Evolutionary conservation across 2,888 invertebrate species (phyloP), one percentile per base, ranked within the genome.

Genomic region (Laothoe populi): DNA sequence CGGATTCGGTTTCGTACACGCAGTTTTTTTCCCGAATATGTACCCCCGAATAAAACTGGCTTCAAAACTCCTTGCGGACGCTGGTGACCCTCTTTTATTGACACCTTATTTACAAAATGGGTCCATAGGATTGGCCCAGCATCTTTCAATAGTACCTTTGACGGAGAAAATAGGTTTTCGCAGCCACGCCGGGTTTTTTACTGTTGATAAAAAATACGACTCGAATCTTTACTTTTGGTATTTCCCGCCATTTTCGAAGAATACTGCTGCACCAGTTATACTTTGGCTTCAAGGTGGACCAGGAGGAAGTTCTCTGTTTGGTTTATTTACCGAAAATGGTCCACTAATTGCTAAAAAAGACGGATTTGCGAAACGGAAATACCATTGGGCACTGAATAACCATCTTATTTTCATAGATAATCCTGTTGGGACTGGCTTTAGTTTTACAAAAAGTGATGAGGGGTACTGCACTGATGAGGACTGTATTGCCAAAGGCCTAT

Each of bases 191-290:
- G 95, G 95, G 2, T 95, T 94, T 72, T 87, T 95, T 59, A 95
- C 95, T 0, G 94, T 95, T 13, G 92, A 95, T 73, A 87, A 93
- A 65, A 83, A 81, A 3, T 92, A 84, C 69, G 85, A 94, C 63
- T 94, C 94, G 2, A 94, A 95, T 79, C 82, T 94, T 65, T 95
- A 94, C 79, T 95, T 95, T 82, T 95, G 95, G 95, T 95, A 94
- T 73, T 95, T 95, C 72, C 94, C 94, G 16, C 87, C 95, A 0
- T 84, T 90, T 72, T 84, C 80, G 5, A 83, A 84, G 46, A 75
- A 80, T 13, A 70, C 78, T 35, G 75, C 79, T 2, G 93, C 93
- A 0, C 94, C 94, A 0, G 81, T 94, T 0, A 61, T 94, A 0
- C 74, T 94, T 1, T 94, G 94, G 94, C 83, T 94, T 0, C 94